A percentile compares a stretch with the other conserved stretches of the same genome.
Conservation (phyloP, 23 tunicate genomes). For the Styela clava region DNA sequence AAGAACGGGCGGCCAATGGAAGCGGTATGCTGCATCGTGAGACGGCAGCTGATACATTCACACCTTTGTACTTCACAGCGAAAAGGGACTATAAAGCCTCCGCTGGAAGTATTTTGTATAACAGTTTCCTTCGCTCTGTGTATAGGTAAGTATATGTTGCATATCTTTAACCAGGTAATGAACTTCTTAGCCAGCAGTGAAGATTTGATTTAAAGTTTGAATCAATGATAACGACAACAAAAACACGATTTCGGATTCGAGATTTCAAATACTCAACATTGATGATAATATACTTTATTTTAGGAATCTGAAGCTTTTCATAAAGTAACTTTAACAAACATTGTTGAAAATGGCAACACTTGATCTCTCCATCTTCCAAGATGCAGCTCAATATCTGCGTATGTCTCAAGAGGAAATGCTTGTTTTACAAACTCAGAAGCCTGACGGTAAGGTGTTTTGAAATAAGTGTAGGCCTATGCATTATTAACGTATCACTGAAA, state of each 20-base stretch:
- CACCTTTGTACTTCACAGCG: background rate
- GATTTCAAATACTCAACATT: background rate
- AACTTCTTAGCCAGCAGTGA: background rate
- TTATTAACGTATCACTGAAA: no score
- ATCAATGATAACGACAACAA: background rate
- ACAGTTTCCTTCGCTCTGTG: background rate
- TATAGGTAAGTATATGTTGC: background rate
- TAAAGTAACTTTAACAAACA: background rate
- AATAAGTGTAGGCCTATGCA: no score
- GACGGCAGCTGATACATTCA: background rate
- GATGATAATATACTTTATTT: background rate
- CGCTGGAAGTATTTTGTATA: background rate
- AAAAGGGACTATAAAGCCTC: background rate
- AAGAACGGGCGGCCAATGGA: no score
- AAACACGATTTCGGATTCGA: background rate
- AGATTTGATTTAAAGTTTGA: background rate
- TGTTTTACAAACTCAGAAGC: slow-evolving; percentile 64
- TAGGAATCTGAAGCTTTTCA: background rate
- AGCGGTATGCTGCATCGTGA: no score
- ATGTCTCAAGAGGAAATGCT: slow-evolving; percentile 63
- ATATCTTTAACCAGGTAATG: background rate
- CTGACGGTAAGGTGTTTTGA: slow-evolving; percentile 73
- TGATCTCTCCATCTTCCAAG: slow-evolving; percentile 59
- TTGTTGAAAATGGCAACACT: slow-evolving; percentile 49
- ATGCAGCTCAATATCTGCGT: slow-evolving; percentile 71